These are phyloP conservation scores for Nephrocerus scutellatus DNA, from an alignment of 2,888 invertebrate genomes.

Conservation along the genomic window DNA sequence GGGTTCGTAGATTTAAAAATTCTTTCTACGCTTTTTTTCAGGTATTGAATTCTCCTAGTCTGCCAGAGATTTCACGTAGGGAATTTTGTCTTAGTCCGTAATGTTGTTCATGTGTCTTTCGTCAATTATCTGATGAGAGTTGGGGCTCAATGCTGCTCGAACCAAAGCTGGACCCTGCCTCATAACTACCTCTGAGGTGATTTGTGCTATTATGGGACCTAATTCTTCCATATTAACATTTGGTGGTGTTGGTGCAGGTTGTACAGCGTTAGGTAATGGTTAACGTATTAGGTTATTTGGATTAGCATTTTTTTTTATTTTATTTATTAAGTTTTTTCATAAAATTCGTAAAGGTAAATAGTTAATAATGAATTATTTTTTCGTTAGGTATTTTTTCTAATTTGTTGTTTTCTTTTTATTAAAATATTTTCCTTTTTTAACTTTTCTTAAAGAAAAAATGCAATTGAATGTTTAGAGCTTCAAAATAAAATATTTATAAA, in stretches of 20 bases:
- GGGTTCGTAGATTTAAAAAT: conserved; percentile 9
- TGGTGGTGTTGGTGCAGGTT: neutral
- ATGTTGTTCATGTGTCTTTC: conserved; percentile 2
- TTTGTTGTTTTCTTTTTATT: neutral
- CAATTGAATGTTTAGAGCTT: neutral
- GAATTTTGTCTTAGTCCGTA: conserved; percentile 8
- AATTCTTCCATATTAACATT: neutral
- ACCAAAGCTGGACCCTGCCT: neutral
- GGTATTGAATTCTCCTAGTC: conserved; percentile 8
- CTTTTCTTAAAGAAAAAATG: neutral
- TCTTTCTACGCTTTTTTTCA: conserved; percentile 14
- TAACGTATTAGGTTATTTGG: neutral
- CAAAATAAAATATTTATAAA: no score
- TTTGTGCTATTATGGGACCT: neutral
- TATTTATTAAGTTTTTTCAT: neutral
- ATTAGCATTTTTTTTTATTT: neutral
- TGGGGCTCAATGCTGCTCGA: neutral
- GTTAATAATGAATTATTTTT: neutral
- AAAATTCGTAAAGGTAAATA: neutral
- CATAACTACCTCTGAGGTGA: neutral
- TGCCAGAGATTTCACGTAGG: conserved; percentile 12
- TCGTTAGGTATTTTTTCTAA: neutral
- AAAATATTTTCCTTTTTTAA: neutral
- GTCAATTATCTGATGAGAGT: conserved; percentile 5
- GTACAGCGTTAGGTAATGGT: neutral